Conservation (phyloP, 2,888 invertebrate genomes). For the Atherix ibis region DNA sequence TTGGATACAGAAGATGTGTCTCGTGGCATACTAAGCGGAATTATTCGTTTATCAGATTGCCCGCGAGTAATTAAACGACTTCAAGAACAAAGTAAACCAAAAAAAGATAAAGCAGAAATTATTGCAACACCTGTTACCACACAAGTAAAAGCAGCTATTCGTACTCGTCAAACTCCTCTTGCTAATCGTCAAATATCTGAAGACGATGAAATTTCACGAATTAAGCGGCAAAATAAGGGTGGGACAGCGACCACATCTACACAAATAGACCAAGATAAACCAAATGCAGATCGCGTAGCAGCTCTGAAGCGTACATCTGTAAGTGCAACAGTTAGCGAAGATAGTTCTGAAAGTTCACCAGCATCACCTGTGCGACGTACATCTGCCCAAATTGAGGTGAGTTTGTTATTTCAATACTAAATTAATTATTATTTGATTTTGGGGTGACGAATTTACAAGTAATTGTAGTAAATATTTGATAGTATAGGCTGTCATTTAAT, state of each 20-base stretch:
- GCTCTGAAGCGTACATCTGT: constrained; percentile 26
- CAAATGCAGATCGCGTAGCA: constrained; percentile 34
- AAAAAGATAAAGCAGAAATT: constrained; percentile 60
- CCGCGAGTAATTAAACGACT: constrained; percentile 79
- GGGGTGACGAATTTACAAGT: no score
- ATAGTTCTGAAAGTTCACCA: constrained; percentile 40
- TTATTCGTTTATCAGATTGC: constrained; percentile 72
- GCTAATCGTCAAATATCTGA: constrained; percentile 68
- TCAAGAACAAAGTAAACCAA: constrained; percentile 60
- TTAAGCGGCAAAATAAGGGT: constrained; percentile 73
- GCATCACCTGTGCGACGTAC: constrained; percentile 48
- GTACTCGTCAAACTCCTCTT: constrained; percentile 36
- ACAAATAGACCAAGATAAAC: constrained; percentile 33
- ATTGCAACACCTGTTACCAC: constrained; percentile 39
- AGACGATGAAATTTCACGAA: constrained; percentile 75
- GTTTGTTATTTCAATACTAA: no score
- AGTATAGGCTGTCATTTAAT: no score
- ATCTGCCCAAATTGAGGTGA: constrained; percentile 64
- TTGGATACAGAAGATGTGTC: constrained; percentile 82
- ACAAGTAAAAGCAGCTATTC: constrained; percentile 38
- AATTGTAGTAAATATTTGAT: no score
- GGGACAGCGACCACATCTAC: constrained; percentile 40
- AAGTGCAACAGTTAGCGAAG: constrained; percentile 33
- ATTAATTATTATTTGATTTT: no score
- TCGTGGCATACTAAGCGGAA: constrained; percentile 72